Evolutionary conservation across 2,113 vertebrate species (phyloP), one percentile per base, ranked within the genome.

Genomic region (Ceyx margarethae): DNA sequence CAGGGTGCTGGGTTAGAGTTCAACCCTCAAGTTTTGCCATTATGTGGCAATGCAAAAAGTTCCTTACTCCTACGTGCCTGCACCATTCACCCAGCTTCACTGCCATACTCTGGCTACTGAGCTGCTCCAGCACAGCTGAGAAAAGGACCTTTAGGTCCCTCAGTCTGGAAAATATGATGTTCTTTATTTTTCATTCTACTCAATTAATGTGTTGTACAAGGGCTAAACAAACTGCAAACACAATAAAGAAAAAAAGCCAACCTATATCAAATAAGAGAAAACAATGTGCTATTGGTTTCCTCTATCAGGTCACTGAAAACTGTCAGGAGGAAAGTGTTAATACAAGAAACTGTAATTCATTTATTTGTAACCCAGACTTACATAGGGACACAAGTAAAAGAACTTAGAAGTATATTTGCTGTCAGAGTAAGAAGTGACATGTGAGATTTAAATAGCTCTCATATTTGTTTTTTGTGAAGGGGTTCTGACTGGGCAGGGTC

Each of bases 11-110:
- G 72, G 80, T 81, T 75, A 89, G 35, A 76, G 81, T 81, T 90
- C 77, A 90, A 18, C 68, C 1, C 1, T 80, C 77, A 60, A 43
- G 85, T 93, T 91, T 81, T 84, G 90, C 73, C 83, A 81, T 84
- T 90, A 88, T 88, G 85, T 86, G 69, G 92, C 74, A 93, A 61
- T 26, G 53, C 40, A 48, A n/a, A 31, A 93, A 20, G 50, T 93
- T 94, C 73, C 56, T 53, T 43, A 91, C 92, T 95, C 94, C 88
- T 61, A 94, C 88, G 1, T 78, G 83, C 95, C 94, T 95, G 68
- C 80, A 42, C 85, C 54, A 25, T 83, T 54, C 68, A 90, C 53
- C 4, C 72, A 82, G 51, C 25, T 74, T 46, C 8, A 4, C 29
- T 61, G 60, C 76, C 28, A 17, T 37, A 16, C 26, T 43, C 65